These are phyloP conservation scores for Sturmia bella DNA, from an alignment of 2,888 invertebrate species.

Conservation along the genomic window DNA sequence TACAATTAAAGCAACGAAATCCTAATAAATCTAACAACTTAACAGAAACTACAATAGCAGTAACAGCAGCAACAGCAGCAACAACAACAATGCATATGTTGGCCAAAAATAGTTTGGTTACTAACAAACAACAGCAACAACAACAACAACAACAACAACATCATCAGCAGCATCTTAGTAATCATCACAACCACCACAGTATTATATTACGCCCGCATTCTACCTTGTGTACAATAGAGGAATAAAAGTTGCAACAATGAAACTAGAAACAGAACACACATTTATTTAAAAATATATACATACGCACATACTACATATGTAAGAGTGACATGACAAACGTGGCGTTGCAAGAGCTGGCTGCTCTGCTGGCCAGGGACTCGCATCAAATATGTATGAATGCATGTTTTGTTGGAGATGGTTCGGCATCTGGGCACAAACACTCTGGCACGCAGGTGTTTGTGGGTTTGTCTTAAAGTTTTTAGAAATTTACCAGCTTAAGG, in stretches of 20 bases:
- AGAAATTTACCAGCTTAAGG: constrained; percentile 11
- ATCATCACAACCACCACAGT: constrained; percentile 68
- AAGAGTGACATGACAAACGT: too few relatives aligned
- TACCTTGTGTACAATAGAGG: constrained; percentile 78
- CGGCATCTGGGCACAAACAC: constrained; percentile 2
- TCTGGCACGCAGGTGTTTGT: constrained; percentile 1
- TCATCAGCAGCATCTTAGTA: constrained; percentile 47
- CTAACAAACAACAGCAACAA: constrained; percentile 64
- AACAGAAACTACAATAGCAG: constrained; percentile 40
- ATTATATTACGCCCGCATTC: constrained; percentile 73
- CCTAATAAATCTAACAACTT: constrained; percentile 59
- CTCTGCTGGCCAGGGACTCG: too few relatives aligned
- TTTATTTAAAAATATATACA: too few relatives aligned
- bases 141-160: constrained; percentile 54
- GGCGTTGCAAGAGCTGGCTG: too few relatives aligned
- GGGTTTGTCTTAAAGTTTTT: constrained; percentile 6
- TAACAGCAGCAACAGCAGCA: constrained; percentile 41
- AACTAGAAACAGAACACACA: not conserved
- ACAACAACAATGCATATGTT: constrained; percentile 37
- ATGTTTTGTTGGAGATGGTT: constrained; percentile 18
- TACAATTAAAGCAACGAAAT: constrained; percentile 54
- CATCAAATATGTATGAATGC: not conserved
- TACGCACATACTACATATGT: too few relatives aligned
- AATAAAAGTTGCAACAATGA: constrained; percentile 58
- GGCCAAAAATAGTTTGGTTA: constrained; percentile 55